Base-by-base conservation (phyloP, 2,797 vertebrate species). In the Alcedo atthis region DNA sequence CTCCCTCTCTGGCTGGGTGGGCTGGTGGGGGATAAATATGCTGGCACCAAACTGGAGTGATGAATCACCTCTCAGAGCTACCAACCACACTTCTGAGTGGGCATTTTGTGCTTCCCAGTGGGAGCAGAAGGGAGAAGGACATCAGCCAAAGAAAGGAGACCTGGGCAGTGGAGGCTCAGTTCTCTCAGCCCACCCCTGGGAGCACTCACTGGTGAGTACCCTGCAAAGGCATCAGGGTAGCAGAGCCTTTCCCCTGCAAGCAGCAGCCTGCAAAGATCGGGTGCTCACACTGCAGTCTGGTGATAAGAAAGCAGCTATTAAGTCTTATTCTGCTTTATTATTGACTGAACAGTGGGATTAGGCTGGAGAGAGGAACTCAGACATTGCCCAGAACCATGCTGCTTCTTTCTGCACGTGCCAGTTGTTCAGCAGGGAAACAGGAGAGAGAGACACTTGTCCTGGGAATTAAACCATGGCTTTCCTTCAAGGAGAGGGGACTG, bases 21-120 rank as follows among this genome's bases (percentile, higher is more conserved):
- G 96, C 92, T 63, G 10, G 40, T 42, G 69, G 75, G 85, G 93
- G 88, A 94, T 93, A 94, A 85, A 89, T 86, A 86, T 4, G 25
- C 92, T 87, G 81, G 95, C 93, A 93, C 89, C 92, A 95, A 95
- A 81, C 43, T 8, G 51, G 81, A 90, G 77, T 69, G 88, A 96
- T 96, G 96, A 96, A 97, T 97, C 94, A 96, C 88, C 77, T 84
- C 75, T 94, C 89, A 64, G 76, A 94, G 87, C 92, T 92, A 91
- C 92, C 87, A 76, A 54, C 8, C 75, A 95, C 40, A 46, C 74
- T 80, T 95, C 95, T 78, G 92, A 96, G 95, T 89, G 93, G 93
- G 87, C 75, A 91, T 93, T 95, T 95, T 94, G 89, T 89, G 81
- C 91, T 95, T 88, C 92, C 88, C 84, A 73, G 64, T 45, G 73